phyloP scores from a whole-genome alignment of 2,797 vertebrate genomes.

The Brachyrhaphis roseni region DNA sequence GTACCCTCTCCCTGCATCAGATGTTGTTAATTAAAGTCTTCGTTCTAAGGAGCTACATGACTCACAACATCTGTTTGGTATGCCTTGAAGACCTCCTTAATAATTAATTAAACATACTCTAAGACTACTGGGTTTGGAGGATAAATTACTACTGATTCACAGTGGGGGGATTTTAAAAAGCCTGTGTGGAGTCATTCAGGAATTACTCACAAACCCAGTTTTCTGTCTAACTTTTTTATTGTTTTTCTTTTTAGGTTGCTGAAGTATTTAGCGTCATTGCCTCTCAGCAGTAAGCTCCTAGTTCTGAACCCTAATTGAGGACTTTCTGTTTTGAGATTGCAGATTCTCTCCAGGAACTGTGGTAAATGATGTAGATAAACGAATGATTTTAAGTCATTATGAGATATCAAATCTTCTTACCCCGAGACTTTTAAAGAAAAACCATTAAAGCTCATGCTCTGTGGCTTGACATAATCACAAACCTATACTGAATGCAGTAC shows the following conservation, averaged over 20 bases:
- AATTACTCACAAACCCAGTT: constrained; percentile 24
- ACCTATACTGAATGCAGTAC: not conserved
- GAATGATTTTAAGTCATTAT: not conserved
- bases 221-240: not conserved
- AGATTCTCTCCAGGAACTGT: not conserved
- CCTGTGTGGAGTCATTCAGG: constrained; percentile 39
- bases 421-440: not conserved
- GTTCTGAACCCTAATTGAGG: not conserved
- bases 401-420: not conserved
- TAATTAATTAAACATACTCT: constrained; percentile 59
- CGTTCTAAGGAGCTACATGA: constrained; percentile 41
- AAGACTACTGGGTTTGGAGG: constrained; percentile 28
- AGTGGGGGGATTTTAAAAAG: constrained; percentile 50
- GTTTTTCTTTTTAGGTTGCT: not conserved
- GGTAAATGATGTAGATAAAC: not conserved
- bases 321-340: not conserved
- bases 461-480: not conserved
- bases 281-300: not conserved
- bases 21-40: constrained; percentile 49
- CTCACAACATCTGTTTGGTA: constrained; percentile 65
- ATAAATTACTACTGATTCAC: constrained; percentile 46
- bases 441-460: not conserved
- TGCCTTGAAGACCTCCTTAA: constrained; percentile 30
- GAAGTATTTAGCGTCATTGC: not conserved
- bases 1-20: constrained; percentile 26